Evolutionary conservation across 1,140 invertebrate genomes (phyloP).

Genomic region (Stratiolaelaps scimitus): DNA sequence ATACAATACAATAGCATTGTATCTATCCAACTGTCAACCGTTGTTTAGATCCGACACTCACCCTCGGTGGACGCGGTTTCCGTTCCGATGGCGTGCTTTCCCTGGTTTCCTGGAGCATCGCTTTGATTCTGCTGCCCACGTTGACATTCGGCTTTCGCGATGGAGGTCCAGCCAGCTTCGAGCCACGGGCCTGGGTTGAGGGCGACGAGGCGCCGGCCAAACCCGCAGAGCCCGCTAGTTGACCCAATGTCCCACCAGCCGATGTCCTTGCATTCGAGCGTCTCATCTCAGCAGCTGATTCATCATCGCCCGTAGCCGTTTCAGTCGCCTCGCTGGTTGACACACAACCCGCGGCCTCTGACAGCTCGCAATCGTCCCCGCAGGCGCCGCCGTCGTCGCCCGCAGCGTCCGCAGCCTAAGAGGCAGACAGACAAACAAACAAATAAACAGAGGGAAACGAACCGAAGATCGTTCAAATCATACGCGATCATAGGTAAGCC

Average conservation of each 20-base stretch:
- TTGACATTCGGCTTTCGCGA: conserved; percentile 12
- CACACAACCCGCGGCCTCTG: neutral
- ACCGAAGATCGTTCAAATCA: too few species aligned
- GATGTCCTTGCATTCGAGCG: neutral
- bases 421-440: too few species aligned
- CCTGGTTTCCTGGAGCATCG: conserved; percentile 22
- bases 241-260: too few species aligned
- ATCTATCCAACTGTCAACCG: too few species aligned
- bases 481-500: too few species aligned
- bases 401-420: too few species aligned
- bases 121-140: conserved; percentile 18
- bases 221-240: too few species aligned
- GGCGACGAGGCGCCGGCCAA: too few species aligned
- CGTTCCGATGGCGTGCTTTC: conserved; percentile 11
- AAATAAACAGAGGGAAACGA: too few species aligned
- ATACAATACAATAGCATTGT: too few species aligned
- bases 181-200: too few species aligned
- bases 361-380: neutral
- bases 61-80: conserved; percentile 1
- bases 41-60: neutral
- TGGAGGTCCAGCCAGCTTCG: neutral
- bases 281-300: neutral
- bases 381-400: too few species aligned
- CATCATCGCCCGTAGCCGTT: conserved; percentile 8
- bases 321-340: conserved; percentile 14